phyloP scores from a whole-genome alignment of 2,888 invertebrate genomes.

The Drosophila lacicola region DNA sequence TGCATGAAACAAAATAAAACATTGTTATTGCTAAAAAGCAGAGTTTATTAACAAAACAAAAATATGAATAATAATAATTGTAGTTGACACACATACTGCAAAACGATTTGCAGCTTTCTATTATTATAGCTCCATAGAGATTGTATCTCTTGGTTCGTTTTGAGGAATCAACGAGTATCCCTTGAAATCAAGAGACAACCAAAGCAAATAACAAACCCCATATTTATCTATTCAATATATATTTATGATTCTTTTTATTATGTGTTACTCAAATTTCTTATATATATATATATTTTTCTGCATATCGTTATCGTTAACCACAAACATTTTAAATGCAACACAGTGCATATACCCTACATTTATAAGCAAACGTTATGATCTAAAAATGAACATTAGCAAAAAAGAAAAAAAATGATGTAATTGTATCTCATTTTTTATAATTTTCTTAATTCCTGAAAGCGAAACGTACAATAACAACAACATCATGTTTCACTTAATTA shows the following conservation, averaged over 20 bases:
- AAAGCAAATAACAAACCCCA: slow-evolving; percentile 28
- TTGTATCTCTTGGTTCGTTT: slow-evolving; percentile 8
- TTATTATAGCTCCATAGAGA: slow-evolving; percentile 29
- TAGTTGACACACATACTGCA: slow-evolving; percentile 8
- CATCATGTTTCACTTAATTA: slow-evolving; percentile 43
- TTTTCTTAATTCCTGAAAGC: slow-evolving; percentile 31
- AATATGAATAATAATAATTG: slow-evolving; percentile 14
- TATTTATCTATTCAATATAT: slow-evolving; percentile 37
- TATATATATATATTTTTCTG: slow-evolving; percentile 54
- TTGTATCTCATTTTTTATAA: slow-evolving; percentile 45
- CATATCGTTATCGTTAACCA: slow-evolving; percentile 68
- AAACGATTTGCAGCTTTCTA: slow-evolving; percentile 27
- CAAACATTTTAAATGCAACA: slow-evolving; percentile 38
- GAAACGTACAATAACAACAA: slow-evolving; percentile 40
- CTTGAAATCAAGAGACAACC: slow-evolving; percentile 7
- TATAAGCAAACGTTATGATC: slow-evolving; percentile 39
- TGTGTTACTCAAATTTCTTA: slow-evolving; percentile 61
- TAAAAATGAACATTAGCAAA: slow-evolving; percentile 20
- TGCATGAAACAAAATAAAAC: slow-evolving; percentile 10
- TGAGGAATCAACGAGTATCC: slow-evolving; percentile 3
- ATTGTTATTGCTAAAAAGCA: slow-evolving; percentile 55
- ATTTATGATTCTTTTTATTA: slow-evolving; percentile 49
- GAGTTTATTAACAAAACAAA: slow-evolving; percentile 25
- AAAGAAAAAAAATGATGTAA: slow-evolving; percentile 19
- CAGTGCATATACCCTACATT: slow-evolving; percentile 42